Percentiles rank a stretch among this genome's conserved stretches.
Evolutionary conservation across 2,888 invertebrate species (phyloP).

Genomic region (Tillus elongatus): DNA sequence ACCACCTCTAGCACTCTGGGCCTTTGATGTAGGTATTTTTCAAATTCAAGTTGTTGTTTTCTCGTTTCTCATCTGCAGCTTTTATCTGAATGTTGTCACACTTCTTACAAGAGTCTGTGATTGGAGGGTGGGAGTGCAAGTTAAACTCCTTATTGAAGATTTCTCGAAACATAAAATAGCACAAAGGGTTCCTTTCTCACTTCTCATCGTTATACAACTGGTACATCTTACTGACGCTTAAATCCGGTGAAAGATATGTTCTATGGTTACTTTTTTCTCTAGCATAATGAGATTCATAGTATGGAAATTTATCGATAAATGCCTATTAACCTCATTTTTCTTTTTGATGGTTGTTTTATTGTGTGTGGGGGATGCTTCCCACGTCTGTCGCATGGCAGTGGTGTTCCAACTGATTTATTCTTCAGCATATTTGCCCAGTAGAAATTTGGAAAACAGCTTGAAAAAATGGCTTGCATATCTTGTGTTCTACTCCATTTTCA

Average conservation of each 20-base stretch:
- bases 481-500: slow-evolving; percentile 9
- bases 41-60: too few relatives aligned
- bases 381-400: too few relatives aligned
- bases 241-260: slow-evolving; percentile 10
- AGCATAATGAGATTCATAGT: slow-evolving; percentile 10
- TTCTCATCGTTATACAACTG: slow-evolving; percentile 7
- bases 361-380: not conserved
- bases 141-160: too few relatives aligned
- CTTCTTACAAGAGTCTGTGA: too few relatives aligned
- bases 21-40: too few relatives aligned
- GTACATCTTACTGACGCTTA: too few relatives aligned
- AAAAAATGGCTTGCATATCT: slow-evolving; percentile 9
- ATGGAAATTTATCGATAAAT: slow-evolving; percentile 10
- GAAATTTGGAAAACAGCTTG: slow-evolving; percentile 6
- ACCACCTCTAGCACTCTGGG: too few relatives aligned
- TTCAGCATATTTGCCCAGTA: not conserved
- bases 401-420: not conserved
- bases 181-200: slow-evolving; percentile 8
- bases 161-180: too few relatives aligned
- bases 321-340: slow-evolving; percentile 10
- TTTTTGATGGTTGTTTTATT: slow-evolving; percentile 8
- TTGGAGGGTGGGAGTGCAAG: too few relatives aligned
- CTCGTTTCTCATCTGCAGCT: too few relatives aligned
- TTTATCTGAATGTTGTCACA: too few relatives aligned
- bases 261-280: slow-evolving; percentile 8